A percentile compares a stretch with the other conserved stretches of the same genome.
Conservation (phyloP, 2,888 invertebrate genomes). For the Clusia tigrina region DNA sequence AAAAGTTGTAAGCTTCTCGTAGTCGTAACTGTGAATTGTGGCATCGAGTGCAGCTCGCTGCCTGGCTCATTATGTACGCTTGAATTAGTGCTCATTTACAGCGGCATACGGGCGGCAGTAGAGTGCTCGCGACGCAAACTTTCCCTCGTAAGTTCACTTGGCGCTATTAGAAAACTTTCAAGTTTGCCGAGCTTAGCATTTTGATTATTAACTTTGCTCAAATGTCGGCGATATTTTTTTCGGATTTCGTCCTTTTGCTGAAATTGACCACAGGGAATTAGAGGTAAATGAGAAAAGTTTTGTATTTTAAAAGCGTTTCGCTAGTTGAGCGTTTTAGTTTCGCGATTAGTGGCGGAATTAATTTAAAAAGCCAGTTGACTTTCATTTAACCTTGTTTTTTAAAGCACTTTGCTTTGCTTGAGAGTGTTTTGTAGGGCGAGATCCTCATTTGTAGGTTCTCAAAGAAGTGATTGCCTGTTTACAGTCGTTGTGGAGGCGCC, state of each 20-base stretch:
- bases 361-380: too few relatives aligned
- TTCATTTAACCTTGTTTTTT: too few relatives aligned
- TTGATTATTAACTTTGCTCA: slow-evolving; percentile 11
- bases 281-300: slow-evolving; percentile 54
- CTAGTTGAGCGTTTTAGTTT: too few relatives aligned
- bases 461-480: too few relatives aligned
- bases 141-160: too few relatives aligned
- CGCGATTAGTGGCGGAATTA: too few relatives aligned
- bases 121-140: too few relatives aligned
- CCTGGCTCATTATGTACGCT: background rate
- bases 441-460: too few relatives aligned
- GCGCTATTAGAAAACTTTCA: slow-evolving; percentile 10
- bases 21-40: slow-evolving; percentile 1
- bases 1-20: background rate
- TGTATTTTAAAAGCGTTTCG: slow-evolving; percentile 1
- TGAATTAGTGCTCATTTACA: background rate
- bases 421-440: too few relatives aligned
- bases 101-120: background rate
- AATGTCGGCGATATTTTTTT: slow-evolving; percentile 3
- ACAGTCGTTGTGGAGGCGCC: too few relatives aligned
- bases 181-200: slow-evolving; percentile 6
- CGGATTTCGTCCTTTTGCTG: background rate
- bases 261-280: slow-evolving; percentile 11
- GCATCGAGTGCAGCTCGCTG: too few relatives aligned
- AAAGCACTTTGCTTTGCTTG: too few relatives aligned